Evolutionary conservation across 2,888 invertebrate species (phyloP).

Genomic region (Acleris sparsana): DNA sequence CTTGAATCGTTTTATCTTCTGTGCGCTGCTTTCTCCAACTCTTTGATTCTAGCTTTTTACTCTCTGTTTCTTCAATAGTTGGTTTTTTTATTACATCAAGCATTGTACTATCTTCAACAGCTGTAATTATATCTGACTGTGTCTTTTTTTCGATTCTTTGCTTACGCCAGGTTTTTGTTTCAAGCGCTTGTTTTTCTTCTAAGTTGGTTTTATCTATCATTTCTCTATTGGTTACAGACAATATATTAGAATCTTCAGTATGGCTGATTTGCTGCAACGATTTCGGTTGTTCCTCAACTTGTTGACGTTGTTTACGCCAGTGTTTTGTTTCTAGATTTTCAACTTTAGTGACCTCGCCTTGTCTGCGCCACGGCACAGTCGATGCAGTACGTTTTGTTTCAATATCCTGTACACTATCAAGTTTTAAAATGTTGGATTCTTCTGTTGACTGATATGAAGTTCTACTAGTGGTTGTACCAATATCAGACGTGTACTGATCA

Average conservation of each 20-base stretch:
- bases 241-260: conserved; percentile 47
- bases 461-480: conserved; percentile 47
- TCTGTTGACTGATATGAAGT: conserved; percentile 65
- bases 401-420: conserved; percentile 60
- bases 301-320: conserved; percentile 53
- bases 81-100: conserved; percentile 19
- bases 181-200: conserved; percentile 23
- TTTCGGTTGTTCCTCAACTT: conserved; percentile 35
- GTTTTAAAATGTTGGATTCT: conserved; percentile 67
- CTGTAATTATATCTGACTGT: conserved; percentile 19
- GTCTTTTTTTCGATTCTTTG: conserved; percentile 10
- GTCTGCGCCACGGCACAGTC: conserved; percentile 69
- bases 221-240: conserved; percentile 42
- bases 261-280: conserved; percentile 36
- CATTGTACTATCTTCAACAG: conserved; percentile 29
- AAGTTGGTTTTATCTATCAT: conserved; percentile 36
- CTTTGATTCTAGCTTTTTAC: conserved; percentile 40
- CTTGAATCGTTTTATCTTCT: conserved; percentile 36
- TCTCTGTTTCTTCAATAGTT: conserved; percentile 11
- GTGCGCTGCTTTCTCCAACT: conserved; percentile 57
- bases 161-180: conserved; percentile 39
- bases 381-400: conserved; percentile 54
- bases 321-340: conserved; percentile 48
- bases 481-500: conserved; percentile 45
- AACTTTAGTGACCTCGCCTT: conserved; percentile 43